Conservation (phyloP, 2,888 invertebrate genomes). For the Tryphoninae sp. region DNA sequence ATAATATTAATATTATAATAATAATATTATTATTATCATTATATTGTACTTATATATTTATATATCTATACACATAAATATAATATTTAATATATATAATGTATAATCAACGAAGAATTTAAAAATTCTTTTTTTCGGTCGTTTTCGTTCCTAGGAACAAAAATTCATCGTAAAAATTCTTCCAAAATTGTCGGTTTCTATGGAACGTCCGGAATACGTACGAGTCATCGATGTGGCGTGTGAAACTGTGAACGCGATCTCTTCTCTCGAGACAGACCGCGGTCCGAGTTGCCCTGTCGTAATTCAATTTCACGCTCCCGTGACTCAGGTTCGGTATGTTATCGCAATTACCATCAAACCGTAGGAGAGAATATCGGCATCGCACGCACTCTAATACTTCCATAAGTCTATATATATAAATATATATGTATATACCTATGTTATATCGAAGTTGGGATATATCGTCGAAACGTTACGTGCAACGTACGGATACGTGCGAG, state of each 20-base stretch:
- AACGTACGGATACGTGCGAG: conserved; percentile 5
- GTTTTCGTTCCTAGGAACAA: too few relatives aligned
- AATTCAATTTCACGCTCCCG: conserved; percentile 74
- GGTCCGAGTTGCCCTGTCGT: conserved; percentile 63
- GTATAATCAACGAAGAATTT: too few relatives aligned
- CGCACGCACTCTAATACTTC: conserved; percentile 40
- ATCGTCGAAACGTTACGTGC: not conserved
- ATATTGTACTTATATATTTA: too few relatives aligned
- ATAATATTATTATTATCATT: too few relatives aligned
- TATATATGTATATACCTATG: conserved; percentile 9
- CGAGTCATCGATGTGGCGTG: conserved; percentile 17
- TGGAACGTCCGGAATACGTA: too few relatives aligned
- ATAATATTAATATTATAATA: too few relatives aligned
- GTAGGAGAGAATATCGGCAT: conserved; percentile 44
- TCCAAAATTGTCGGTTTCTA: too few relatives aligned
- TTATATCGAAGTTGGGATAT: conserved; percentile 7
- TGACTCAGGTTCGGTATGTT: conserved; percentile 67
- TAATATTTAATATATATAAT: too few relatives aligned
- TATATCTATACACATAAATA: too few relatives aligned
- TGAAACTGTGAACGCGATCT: conserved; percentile 33
- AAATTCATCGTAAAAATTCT: too few relatives aligned
- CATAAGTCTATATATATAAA: conserved; percentile 7
- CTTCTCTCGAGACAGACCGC: conserved; percentile 6
- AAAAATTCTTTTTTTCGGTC: too few relatives aligned
- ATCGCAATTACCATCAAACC: conserved; percentile 61